Percentiles rank a stretch among this genome's conserved stretches.
phyloP scores from a whole-genome alignment of 2,888 invertebrate genomes.

The Euspilapteryx auroguttella region DNA sequence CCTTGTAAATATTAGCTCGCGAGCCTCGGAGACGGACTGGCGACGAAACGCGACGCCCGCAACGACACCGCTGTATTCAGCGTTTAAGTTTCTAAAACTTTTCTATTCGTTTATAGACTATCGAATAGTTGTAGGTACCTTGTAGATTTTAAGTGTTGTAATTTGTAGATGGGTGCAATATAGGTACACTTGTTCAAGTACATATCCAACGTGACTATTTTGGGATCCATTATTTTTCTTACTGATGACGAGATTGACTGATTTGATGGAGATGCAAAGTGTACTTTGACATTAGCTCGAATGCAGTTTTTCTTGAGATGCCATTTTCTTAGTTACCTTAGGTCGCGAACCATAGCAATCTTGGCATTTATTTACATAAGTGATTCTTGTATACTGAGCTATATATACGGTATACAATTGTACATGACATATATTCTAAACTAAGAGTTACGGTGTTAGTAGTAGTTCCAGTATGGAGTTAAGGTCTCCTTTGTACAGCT shows the following conservation, averaged over 20 bases:
- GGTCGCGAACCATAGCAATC: slow-evolving; percentile 51
- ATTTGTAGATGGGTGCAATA: no score
- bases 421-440: slow-evolving; percentile 53
- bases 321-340: slow-evolving; percentile 59
- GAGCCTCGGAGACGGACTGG: no score
- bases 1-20: no score
- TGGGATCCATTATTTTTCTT: no score
- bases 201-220: no score
- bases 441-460: no score
- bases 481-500: slow-evolving; percentile 23
- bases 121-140: no score
- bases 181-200: slow-evolving; percentile 36
- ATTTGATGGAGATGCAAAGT: slow-evolving; percentile 19
- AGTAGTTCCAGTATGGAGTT: slow-evolving; percentile 24
- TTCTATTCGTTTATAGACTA: slow-evolving; percentile 10
- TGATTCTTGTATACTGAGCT: slow-evolving; percentile 37
- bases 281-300: slow-evolving; percentile 10
- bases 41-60: no score
- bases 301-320: slow-evolving; percentile 25
- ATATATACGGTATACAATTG: slow-evolving; percentile 45
- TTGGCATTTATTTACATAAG: slow-evolving; percentile 55
- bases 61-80: slow-evolving; percentile 25
- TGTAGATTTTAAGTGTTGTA: no score
- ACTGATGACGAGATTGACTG: no score
- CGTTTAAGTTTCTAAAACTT: slow-evolving; percentile 15